Evolutionary conservation across 23 tunicate genomes (phyloP), one percentile per base, ranked within the genome.

Genomic region (Trididemnum miniatum): DNA sequence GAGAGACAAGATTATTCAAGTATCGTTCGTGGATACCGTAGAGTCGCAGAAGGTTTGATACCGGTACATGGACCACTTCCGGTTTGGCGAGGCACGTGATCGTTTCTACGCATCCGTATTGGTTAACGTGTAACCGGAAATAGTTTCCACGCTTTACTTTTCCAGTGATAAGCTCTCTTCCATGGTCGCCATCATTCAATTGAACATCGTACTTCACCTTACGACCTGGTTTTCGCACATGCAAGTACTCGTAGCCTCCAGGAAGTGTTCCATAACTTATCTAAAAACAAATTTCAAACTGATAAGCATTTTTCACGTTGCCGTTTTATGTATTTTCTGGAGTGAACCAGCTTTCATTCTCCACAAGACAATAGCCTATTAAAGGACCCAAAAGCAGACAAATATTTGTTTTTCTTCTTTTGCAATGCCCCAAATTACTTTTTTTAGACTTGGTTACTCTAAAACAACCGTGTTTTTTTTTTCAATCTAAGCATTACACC

Each of bases 91-190:
- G 82, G 32, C 95, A 95, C 36, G 95, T 95, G 80, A 95, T 75
- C 31, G 96, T 90, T 34, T 95, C 99, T 40, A 95, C 99, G 79
- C 88, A 63, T 2, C 76, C 31, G 71, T 80, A 80, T 51, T 86
- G 96, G 89, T 89, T 95, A 76, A 95, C 38, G 80, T 89, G 98
- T 9, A 95, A 63, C n/a, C 95, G 87, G 73, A 95, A 95, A 67
- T 89, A 95, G 57, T 89, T 88, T 30, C 98, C 98, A 1, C 63
- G 59, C 35, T 84, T 84, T 0, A 86, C 85, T 0, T 83, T 62
- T 1, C 98, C 98, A 25, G 98, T 93, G 36, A 89, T 84, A 18
- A 93, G 65, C 60, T 93, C 98, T 0, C 38, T 34, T 3, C 98
- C 98, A 40, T 93, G 95, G 35, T 84, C 91, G 0, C 75, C 64